These are phyloP conservation scores for Caerostris darwini DNA, from an alignment of 1,140 invertebrate species.

Conservation along the genomic window DNA sequence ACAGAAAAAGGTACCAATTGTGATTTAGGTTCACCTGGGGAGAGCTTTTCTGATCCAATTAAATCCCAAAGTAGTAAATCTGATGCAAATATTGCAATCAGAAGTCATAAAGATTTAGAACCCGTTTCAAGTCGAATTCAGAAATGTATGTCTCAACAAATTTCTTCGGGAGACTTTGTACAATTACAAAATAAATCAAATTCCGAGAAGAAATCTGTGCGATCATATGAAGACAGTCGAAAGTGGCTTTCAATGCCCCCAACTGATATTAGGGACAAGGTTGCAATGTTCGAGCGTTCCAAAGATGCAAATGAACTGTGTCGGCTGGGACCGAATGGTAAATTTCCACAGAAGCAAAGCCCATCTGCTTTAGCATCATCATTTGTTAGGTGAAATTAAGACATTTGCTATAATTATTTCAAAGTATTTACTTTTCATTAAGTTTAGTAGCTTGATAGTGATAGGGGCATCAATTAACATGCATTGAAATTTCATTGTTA, in stretches of 20 bases:
- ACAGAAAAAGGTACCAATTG: constrained; percentile 67
- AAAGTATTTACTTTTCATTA: constrained; percentile 39
- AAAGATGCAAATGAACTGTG: constrained; percentile 73
- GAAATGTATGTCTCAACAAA: neutral
- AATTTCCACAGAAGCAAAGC: constrained; percentile 74
- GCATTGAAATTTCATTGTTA: constrained; percentile 2
- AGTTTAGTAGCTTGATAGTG: constrained; percentile 37
- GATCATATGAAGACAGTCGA: constrained; percentile 57
- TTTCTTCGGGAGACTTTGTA: constrained; percentile 38
- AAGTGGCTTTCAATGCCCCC: constrained; percentile 62
- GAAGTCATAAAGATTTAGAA: neutral
- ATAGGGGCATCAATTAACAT: neutral
- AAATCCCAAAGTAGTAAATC: constrained; percentile 15
- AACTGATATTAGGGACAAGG: constrained; percentile 76
- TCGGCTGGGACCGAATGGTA: constrained; percentile 75
- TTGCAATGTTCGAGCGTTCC: constrained; percentile 78
- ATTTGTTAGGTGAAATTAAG: constrained; percentile 74
- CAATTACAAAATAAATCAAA: constrained; percentile 57
- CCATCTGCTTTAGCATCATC: constrained; percentile 69
- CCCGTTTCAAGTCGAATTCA: neutral
- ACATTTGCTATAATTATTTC: constrained; percentile 2
- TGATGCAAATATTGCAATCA: neutral
- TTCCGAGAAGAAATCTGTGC: constrained; percentile 20
- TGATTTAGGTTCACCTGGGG: constrained; percentile 24
- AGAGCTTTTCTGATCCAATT: neutral